Base-by-base conservation (phyloP, 2,888 invertebrate species). In the Suillia variegata region DNA sequence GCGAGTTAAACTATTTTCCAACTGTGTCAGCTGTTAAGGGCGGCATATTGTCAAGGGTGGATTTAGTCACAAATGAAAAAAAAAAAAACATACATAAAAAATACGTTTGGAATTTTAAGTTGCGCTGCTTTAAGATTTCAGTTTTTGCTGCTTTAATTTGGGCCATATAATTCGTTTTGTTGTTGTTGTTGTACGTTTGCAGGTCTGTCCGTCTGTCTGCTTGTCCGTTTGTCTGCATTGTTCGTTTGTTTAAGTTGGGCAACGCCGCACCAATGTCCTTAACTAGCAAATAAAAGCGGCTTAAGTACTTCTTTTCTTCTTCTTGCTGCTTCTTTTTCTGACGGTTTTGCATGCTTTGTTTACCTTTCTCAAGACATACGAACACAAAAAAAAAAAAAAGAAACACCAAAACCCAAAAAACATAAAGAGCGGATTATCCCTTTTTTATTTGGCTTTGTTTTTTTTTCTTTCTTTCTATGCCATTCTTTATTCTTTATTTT, bases 171-270 rank as follows among this genome's bases (percentile, higher is more conserved):
- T 5, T 42, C 8, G 26, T 54, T 20, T 54, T 18, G 34, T 31
- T n/a, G n/a, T 45, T 53, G 38, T 38, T 17, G 26, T 31, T 48
- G 6, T 47, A 4, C 22, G 56, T 52, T 33, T 42, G 60, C 50
- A 50, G 8, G 15, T 49, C 26, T 34, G 51, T n/a, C n/a, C n/a
- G n/a, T n/a, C n/a, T n/a, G n/a, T n/a, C n/a, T n/a, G n/a, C n/a
- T n/a, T n/a, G n/a, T n/a, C n/a, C n/a, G n/a, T n/a, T n/a, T n/a
- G n/a, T n/a, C n/a, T n/a, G n/a, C n/a, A n/a, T n/a, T n/a, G n/a
- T n/a, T n/a, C n/a, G n/a, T n/a, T n/a, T n/a, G n/a, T n/a, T n/a
- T 74, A 67, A 75, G 69, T 67, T 70, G 68, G 75, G 75, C 75
- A 72, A 72, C 75, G 75, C 34, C 48, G n/a, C n/a, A 49, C 48